Percentiles rank a stretch among this genome's conserved stretches.
Conservation (phyloP, 2,888 invertebrate genomes). For the Drosophila atripex region DNA sequence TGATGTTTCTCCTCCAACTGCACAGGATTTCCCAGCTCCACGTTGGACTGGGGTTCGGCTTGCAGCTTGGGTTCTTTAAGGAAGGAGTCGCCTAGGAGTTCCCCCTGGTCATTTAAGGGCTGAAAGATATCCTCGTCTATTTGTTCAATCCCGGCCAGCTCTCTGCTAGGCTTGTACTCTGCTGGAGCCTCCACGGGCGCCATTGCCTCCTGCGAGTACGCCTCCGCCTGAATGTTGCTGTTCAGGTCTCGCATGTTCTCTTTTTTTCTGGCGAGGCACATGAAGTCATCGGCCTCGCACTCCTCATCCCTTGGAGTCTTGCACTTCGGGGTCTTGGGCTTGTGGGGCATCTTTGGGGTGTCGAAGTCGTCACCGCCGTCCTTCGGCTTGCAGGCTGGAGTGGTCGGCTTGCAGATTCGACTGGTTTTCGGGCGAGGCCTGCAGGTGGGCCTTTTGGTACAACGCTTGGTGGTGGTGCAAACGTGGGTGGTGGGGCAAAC, state of each 20-base stretch:
- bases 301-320: slow-evolving; percentile 45
- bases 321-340: slow-evolving; percentile 4
- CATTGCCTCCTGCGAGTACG: slow-evolving; percentile 19
- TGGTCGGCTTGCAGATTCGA: slow-evolving; percentile 4
- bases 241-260: not conserved
- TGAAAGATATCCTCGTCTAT: slow-evolving; percentile 16
- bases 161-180: slow-evolving; percentile 2
- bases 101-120: slow-evolving; percentile 12
- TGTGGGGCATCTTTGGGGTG: slow-evolving; percentile 1
- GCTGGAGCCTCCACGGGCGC: not conserved
- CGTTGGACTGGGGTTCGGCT: not conserved
- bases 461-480: slow-evolving; percentile 13
- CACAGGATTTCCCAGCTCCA: not conserved
- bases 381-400: slow-evolving; percentile 24
- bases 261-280: slow-evolving; percentile 12
- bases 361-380: slow-evolving; percentile 23
- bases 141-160: slow-evolving; percentile 31
- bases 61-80: slow-evolving; percentile 1
- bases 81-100: slow-evolving; percentile 3
- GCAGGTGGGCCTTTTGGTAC: not conserved
- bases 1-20: not conserved
- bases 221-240: slow-evolving; percentile 1
- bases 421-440: slow-evolving; percentile 1
- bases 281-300: slow-evolving; percentile 32
- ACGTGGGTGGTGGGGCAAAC: not conserved